Conservation (phyloP, 2,113 vertebrate genomes). For the Cochlearius cochlearius region DNA sequence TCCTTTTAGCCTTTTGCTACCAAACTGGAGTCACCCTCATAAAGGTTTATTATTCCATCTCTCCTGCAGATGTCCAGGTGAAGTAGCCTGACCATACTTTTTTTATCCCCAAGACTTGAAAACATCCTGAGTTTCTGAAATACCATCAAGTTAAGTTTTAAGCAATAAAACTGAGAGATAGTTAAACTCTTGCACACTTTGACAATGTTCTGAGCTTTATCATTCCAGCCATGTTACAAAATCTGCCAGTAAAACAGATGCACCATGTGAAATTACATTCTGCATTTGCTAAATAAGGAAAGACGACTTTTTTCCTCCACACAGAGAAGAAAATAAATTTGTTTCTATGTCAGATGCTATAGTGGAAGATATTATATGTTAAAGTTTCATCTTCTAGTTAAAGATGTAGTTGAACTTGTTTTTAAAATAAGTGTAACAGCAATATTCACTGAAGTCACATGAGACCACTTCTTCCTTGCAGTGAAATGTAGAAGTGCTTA, state of each 20-base stretch:
- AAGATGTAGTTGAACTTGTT: background rate
- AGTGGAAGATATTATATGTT: background rate
- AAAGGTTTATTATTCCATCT: background rate
- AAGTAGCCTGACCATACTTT: background rate
- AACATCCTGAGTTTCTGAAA: background rate
- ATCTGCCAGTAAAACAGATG: background rate
- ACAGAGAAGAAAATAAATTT: background rate
- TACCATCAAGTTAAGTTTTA: background rate
- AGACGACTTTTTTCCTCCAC: background rate
- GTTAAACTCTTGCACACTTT: background rate
- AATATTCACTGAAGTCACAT: background rate
- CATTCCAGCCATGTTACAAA: background rate
- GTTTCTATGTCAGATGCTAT: background rate
- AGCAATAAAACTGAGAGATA: background rate
- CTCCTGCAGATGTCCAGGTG: background rate
- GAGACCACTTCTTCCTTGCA: background rate
- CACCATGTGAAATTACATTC: background rate
- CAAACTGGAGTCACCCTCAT: background rate
- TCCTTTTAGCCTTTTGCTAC: background rate
- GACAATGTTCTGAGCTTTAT: background rate
- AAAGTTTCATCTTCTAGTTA: background rate
- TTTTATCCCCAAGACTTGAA: background rate
- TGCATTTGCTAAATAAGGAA: background rate
- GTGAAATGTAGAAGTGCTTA: background rate
- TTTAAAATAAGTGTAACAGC: background rate